A percentile compares a stretch with the other conserved stretches of the same genome.
Conservation (phyloP, 2,113 vertebrate genomes). For the Cromileptes altivelis region DNA sequence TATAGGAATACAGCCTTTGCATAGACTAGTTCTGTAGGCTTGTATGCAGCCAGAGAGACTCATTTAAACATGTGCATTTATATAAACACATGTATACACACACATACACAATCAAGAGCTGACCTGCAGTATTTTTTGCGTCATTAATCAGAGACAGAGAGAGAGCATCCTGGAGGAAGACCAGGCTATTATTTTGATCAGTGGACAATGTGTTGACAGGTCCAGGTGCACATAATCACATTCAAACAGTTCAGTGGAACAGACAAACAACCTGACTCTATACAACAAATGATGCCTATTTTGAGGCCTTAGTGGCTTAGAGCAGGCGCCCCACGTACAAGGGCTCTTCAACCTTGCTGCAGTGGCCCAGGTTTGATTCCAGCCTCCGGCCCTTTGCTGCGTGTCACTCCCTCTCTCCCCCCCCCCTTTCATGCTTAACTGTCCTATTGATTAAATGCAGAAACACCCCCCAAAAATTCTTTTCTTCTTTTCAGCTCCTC, state of each 20-base stretch:
- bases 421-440: no score
- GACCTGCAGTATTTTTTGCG: background rate
- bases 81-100: background rate
- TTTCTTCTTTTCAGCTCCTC: background rate
- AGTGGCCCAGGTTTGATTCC: no score
- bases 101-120: background rate
- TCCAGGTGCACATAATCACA: slow-evolving; percentile 13
- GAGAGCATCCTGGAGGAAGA: background rate
- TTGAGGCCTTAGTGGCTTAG: background rate
- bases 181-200: slow-evolving; percentile 59
- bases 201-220: slow-evolving; percentile 8
- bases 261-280: background rate
- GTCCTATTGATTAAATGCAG: no score
- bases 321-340: no score
- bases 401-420: no score
- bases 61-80: background rate
- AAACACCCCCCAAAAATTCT: background rate
- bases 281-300: background rate
- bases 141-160: slow-evolving; percentile 22
- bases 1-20: slow-evolving; percentile 30
- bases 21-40: background rate
- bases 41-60: background rate
- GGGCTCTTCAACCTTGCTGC: no score
- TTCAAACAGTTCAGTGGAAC: background rate
- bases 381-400: no score